Evolutionary conservation across 2,797 vertebrate genomes (phyloP), one percentile per base, ranked within the genome.

Genomic region (Setipinna tenuifilis): DNA sequence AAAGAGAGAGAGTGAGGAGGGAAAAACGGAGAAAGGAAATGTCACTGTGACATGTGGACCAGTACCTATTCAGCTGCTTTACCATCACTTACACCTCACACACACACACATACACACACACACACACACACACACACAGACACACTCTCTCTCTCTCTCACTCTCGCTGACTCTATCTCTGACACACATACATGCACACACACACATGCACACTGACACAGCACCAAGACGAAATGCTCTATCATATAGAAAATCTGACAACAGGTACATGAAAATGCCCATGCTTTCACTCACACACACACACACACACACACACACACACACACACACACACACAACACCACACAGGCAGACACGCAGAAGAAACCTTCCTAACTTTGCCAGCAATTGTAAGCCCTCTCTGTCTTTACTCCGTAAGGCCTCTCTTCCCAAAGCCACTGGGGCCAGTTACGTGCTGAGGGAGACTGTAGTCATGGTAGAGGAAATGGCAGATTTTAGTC

Each of bases 11-110:
- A 54, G 50, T 2, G 50, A 14, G 9, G 50, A 54, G 50, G 50
- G 50, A 14, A 54, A 14, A 54, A 54, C 12, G 14, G 50, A 78
- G 19, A 21, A 21, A 84, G 65, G 82, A 81, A 88, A 89, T 87
- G 88, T 83, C 84, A 83, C 65, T 0, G 75, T 87, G 87, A 83
- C 83, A 80, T 83, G 83, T 80, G 46, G 44, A 78, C 17, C 71
- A 78, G 71, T 44, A 41, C 16, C 71, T 78, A 78, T 44, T 44
- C 31, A 75, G 28, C 68, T 35, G 68, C 28, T 41, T 35, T 41
- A 85, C 50, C 80, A 65, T 81, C 82, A 87, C 81, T 83, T 81
- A 7, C 54, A 88, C 86, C 82, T 19, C 25, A 31, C 25, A 14
- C 65, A 31, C 11, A 3, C 50, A 82, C 48, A 85, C 28, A 35